Evolutionary conservation across 1,140 invertebrate species (phyloP).

Genomic region (Aphaenogaster rudis): DNA sequence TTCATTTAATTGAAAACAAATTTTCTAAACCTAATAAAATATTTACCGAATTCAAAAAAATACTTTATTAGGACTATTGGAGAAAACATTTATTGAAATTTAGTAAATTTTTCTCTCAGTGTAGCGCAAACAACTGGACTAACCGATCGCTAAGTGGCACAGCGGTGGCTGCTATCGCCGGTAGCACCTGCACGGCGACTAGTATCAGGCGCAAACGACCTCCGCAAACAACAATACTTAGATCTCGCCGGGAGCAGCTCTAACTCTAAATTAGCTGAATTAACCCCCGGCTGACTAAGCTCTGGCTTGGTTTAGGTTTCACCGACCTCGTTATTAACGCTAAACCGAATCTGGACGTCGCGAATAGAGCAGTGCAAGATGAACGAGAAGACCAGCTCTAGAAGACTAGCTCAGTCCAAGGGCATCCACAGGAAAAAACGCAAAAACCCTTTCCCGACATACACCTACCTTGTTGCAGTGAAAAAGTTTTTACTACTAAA

Average conservation of each 20-base stretch:
- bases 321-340: background rate
- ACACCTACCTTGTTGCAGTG: too few relatives aligned
- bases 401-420: background rate
- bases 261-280: constrained; percentile 35
- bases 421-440: too few relatives aligned
- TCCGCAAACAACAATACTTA: constrained; percentile 27
- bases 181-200: background rate
- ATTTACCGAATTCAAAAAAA: too few relatives aligned
- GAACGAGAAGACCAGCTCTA: background rate
- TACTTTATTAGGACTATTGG: too few relatives aligned
- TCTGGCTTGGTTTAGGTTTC: background rate
- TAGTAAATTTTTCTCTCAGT: too few relatives aligned
- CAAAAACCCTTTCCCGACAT: too few relatives aligned
- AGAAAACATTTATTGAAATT: too few relatives aligned
- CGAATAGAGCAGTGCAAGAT: background rate
- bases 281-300: background rate
- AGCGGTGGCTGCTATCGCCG: background rate
- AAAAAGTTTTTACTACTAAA: too few relatives aligned
- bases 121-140: constrained; percentile 9
- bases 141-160: constrained; percentile 53
- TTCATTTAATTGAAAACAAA: too few relatives aligned
- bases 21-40: too few relatives aligned
- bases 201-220: background rate
- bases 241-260: constrained; percentile 5
- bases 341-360: background rate